Percentiles rank a stretch among this genome's conserved stretches.
These are phyloP conservation scores for Prionailurus viverrinus DNA, from an alignment of 2,113 vertebrate species.

Conservation along the genomic window DNA sequence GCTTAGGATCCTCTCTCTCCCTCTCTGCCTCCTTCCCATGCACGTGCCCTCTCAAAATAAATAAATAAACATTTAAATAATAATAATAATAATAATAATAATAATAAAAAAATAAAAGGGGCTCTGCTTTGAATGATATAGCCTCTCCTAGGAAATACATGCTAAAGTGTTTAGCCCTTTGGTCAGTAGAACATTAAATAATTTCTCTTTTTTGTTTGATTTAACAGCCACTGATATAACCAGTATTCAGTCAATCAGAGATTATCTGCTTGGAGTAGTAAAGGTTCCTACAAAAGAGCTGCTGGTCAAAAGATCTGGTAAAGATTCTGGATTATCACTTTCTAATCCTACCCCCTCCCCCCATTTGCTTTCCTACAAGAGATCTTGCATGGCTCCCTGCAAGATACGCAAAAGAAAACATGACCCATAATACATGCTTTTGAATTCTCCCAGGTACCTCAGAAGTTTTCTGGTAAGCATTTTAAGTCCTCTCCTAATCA, in stretches of 20 bases:
- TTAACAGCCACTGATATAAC: slow-evolving; percentile 72
- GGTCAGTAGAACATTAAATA: slow-evolving; percentile 19
- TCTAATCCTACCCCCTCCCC: neutral
- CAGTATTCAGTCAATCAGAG: slow-evolving; percentile 75
- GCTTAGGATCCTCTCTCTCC: no score
- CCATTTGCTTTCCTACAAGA: slow-evolving; percentile 28
- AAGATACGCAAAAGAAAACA: neutral
- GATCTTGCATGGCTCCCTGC: neutral
- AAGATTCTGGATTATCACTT: slow-evolving; percentile 41
- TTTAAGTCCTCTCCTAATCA: slow-evolving; percentile 20
- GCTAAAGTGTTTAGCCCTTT: neutral
- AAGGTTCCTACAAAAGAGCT: slow-evolving; percentile 87
- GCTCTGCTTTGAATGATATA: neutral
- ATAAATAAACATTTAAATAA: no score
- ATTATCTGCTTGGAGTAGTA: slow-evolving; percentile 88
- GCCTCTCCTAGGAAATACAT: neutral
- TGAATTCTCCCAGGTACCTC: neutral
- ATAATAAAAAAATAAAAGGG: neutral
- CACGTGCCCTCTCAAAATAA: no score
- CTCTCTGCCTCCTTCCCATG: no score
- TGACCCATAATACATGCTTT: neutral
- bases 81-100: neutral
- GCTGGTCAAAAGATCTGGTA: slow-evolving; percentile 89
- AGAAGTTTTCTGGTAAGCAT: slow-evolving; percentile 12
- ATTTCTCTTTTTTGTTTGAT: slow-evolving; percentile 65